These are phyloP conservation scores for Pica pica DNA, from an alignment of 2,113 vertebrate genomes.

Conservation along the genomic window DNA sequence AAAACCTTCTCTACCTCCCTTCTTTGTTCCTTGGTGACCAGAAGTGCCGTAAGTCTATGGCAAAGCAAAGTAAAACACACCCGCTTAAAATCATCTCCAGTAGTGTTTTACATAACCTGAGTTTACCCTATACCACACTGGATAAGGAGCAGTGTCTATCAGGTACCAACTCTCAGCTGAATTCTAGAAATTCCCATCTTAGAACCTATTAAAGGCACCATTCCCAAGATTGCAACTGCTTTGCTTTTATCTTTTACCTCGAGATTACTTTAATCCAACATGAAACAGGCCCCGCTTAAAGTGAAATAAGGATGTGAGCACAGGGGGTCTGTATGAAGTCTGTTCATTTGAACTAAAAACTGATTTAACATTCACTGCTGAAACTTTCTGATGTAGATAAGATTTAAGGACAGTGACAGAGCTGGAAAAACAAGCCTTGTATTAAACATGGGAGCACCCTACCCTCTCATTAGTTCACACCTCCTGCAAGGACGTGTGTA, in stretches of 20 bases:
- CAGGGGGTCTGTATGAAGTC: background rate
- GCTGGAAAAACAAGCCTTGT: slow-evolving; percentile 10
- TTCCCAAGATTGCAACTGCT: background rate
- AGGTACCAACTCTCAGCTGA: background rate
- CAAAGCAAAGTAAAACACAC: background rate
- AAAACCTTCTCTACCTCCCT: background rate
- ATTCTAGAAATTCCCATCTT: background rate
- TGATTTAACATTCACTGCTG: background rate
- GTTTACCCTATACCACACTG: background rate
- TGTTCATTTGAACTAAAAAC: background rate
- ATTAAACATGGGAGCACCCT: background rate
- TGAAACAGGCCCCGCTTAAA: background rate
- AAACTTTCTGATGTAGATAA: background rate
- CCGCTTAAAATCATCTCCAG: background rate
- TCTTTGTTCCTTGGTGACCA: background rate
- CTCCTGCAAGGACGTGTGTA: background rate
- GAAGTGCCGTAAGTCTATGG: background rate
- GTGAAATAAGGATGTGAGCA: background rate
- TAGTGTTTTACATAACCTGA: background rate
- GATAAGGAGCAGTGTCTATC: background rate
- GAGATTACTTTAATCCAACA: background rate
- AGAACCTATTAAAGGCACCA: background rate
- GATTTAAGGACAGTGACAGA: background rate
- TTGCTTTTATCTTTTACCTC: background rate
- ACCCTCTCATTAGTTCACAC: background rate